Base-by-base conservation (phyloP, 92 coral and sea anemone genomes). In the Porites rus region DNA sequence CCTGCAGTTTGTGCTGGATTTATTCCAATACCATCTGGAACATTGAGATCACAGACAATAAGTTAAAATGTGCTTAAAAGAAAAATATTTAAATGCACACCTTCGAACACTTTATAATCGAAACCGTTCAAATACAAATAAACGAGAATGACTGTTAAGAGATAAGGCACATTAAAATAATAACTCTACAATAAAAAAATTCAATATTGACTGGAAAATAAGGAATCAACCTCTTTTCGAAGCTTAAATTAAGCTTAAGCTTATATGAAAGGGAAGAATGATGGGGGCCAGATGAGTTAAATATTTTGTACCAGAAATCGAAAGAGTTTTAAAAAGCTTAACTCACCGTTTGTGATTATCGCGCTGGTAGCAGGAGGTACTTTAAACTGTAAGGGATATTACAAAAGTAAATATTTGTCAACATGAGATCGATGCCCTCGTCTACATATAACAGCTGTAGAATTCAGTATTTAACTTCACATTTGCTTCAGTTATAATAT, bases 351-450 rank as follows among this genome's bases (percentile, higher is more conserved):
- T 86, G 99, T 97, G 51, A 97, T 97, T 38, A 97, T 97, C 31
- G 99, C 99, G 87, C 99, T 97, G n/a, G 99, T 97, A 59, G 97
- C 99, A 7, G 99, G 98, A 71, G 99, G 96, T 24, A 97, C 99
- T 80, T 97, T 97, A 76, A 97, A 97, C 99, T 97, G 83, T 46
- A 91, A 63, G 75, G 10, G 25, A 38, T 52, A 5, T 21, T 24
- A 4, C 9, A 11, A 54, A 63, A 52, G 53, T 16, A 59, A 74
- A 56, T 25, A 73, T 56, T 65, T 79, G 64, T 69, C 65, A 53
- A 69, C 65, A 59, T 38, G 46, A 20, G 17, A 3, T n/a, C 54
- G 25, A 54, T 38, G 46, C 7, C 51, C 46, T 11, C 63, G 17
- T 11, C 63, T 20, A 20, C 46, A 51, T 24, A 72, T 38, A 81